Evolutionary conservation across 2,888 invertebrate genomes (phyloP).

Genomic region (Heliconius charithonia): DNA sequence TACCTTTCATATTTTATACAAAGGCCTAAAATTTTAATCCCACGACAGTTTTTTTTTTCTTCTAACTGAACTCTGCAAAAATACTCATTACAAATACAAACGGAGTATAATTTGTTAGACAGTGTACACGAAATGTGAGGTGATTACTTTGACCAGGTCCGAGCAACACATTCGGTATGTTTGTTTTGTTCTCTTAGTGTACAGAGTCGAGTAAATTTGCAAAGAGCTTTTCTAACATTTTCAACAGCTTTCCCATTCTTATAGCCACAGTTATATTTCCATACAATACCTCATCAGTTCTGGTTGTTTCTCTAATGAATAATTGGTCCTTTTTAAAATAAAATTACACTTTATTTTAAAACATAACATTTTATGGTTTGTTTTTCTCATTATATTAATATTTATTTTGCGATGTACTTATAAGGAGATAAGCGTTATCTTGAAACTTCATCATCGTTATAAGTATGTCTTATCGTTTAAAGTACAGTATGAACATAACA

Average conservation of each 20-base stretch:
- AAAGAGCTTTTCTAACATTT: conserved; percentile 27
- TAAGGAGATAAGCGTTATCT: conserved; percentile 22
- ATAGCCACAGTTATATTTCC: background rate
- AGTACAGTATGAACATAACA: conserved; percentile 8
- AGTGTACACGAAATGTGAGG: conserved; percentile 8
- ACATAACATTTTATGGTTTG: background rate
- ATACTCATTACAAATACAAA: conserved; percentile 12
- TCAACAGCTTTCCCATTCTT: conserved; percentile 19
- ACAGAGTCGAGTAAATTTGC: conserved; percentile 19
- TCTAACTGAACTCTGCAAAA: conserved; percentile 1
- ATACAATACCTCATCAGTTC: background rate
- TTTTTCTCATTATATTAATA: conserved; percentile 2
- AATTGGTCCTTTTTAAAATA: background rate
- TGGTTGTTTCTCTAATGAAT: conserved; percentile 3
- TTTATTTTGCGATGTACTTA: conserved; percentile 15
- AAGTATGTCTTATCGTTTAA: conserved; percentile 26
- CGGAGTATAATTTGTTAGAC: conserved; percentile 13
- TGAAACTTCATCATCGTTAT: conserved; percentile 13
- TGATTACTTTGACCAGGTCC: conserved; percentile 30
- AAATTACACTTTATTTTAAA: background rate
- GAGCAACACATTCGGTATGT: conserved; percentile 22
- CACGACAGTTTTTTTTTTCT: background rate
- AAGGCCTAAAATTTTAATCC: background rate
- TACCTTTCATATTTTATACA: background rate
- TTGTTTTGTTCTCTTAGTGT: conserved; percentile 30